Evolutionary conservation across 2,888 invertebrate genomes (phyloP), one percentile per base, ranked within the genome.

Genomic region (Drosophila emarginata): DNA sequence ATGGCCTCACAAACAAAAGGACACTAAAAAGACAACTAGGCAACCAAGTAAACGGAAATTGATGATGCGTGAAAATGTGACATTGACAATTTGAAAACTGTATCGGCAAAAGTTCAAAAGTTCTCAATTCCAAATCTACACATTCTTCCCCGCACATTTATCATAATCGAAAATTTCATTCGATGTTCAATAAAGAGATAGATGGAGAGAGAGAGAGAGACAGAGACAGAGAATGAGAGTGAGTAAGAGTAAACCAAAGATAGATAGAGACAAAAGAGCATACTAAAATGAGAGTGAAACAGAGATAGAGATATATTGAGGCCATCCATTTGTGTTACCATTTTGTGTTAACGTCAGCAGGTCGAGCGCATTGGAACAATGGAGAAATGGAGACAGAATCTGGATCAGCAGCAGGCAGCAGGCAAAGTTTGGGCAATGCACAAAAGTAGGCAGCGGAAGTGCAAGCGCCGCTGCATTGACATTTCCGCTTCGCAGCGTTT

Each of bases 401-500:
- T 37, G 57, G 52, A 54, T 53, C 62, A 37, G 62, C 39, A 21
- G 59, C 37, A 15, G 36, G 68, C 62, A 67, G 56, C 62, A 68
- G 80, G 80, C 81, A 84, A 82, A 82, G 81, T 86, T 80, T 52
- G 69, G 73, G 66, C 64, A 61, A 72, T 69, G 76, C 76, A 78
- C 76, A 68, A 73, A 74, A 80, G 84, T 83, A 82, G 84, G 87
- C 80, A 79, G 74, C 82, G 87, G 85, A 84, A 87, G 86, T 82
- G 84, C 84, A 84, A 82, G 81, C 84, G 87, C 72, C 79, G 83
- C 79, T 87, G 83, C 87, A 85, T 87, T 87, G 87, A 87, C 85
- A 85, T 87, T 85, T 84, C 85, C 87, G 83, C 74, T 87, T 84
- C 77, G 76, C 66, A 79, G 79, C 72, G 72, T 82, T 80, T 85